These are phyloP conservation scores for Riparia riparia DNA, from an alignment of 2,113 vertebrate genomes.

Conservation along the genomic window DNA sequence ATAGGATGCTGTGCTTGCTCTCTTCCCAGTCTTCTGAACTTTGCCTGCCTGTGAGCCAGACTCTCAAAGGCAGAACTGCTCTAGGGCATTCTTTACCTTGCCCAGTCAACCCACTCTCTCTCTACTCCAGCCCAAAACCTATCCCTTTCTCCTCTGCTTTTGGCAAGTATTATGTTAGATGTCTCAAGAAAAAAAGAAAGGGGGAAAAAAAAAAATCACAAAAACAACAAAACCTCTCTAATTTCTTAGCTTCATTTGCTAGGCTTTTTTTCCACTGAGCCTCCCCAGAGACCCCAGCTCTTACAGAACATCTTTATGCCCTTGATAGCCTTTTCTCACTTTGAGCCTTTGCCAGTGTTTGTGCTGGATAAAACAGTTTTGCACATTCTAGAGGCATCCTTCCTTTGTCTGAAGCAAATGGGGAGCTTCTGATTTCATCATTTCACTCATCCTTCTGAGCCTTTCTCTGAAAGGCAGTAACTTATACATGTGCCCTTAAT, in stretches of 20 bases:
- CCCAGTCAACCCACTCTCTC: background rate
- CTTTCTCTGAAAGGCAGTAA: background rate
- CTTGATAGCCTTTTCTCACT: background rate
- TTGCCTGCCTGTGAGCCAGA: background rate
- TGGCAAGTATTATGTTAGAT: background rate
- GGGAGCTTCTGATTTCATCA: background rate
- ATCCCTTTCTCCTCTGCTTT: background rate
- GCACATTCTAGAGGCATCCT: background rate
- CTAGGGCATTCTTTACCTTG: background rate
- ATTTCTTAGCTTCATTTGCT: background rate
- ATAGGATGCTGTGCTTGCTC: background rate
- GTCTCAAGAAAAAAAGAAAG: background rate
- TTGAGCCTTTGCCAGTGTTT: background rate
- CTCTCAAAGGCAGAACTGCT: background rate
- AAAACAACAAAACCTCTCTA: background rate
- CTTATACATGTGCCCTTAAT: background rate
- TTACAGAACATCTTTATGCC: background rate
- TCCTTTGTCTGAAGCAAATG: background rate
- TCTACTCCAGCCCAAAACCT: background rate
- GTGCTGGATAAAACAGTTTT: background rate
- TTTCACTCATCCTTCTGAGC: background rate
- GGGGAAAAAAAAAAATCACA: background rate
- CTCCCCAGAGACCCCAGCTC: background rate
- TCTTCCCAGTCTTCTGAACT: background rate
- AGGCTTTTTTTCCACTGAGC: background rate